phyloP scores from a whole-genome alignment of 2,797 vertebrate species.

The Microhierax caerulescens region DNA sequence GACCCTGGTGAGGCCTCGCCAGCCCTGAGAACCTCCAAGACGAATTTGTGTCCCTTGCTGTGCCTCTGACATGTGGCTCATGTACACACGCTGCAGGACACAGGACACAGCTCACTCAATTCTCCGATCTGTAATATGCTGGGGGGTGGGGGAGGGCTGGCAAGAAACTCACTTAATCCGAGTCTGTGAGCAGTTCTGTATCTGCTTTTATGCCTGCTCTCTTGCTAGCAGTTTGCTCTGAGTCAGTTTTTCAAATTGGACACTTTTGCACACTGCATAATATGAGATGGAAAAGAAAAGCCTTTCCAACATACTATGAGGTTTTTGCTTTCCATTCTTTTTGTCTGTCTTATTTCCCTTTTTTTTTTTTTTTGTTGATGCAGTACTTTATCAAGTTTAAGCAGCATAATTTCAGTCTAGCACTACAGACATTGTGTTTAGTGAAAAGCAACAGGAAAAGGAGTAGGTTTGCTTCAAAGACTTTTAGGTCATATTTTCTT shows the following conservation, averaged over 20 bases:
- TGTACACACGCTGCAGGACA: accelerated
- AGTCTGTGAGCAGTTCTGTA: background rate
- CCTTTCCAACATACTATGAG: background rate
- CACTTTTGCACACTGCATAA: background rate
- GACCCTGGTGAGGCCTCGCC: background rate
- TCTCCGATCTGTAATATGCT: background rate
- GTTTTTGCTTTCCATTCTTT: background rate
- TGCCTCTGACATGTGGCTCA: background rate
- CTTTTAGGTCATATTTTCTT: background rate
- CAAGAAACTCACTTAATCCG: background rate
- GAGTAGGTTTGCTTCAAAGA: background rate
- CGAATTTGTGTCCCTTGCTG: background rate
- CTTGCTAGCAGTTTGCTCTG: background rate
- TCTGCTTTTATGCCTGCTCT: background rate
- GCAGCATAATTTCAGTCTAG: conserved; percentile 23
- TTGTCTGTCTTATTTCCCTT: background rate
- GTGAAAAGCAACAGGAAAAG: background rate
- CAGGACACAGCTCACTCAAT: background rate
- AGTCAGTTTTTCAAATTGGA: conserved; percentile 10
- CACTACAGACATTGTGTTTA: background rate
- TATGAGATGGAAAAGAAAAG: conserved; percentile 2
- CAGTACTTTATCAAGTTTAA: conserved; percentile 31
- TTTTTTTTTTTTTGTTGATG: background rate
- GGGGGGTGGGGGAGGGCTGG: background rate
- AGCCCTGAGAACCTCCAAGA: background rate